Conservation (phyloP, 2,797 vertebrate species). For the Gouania willdenowi region DNA sequence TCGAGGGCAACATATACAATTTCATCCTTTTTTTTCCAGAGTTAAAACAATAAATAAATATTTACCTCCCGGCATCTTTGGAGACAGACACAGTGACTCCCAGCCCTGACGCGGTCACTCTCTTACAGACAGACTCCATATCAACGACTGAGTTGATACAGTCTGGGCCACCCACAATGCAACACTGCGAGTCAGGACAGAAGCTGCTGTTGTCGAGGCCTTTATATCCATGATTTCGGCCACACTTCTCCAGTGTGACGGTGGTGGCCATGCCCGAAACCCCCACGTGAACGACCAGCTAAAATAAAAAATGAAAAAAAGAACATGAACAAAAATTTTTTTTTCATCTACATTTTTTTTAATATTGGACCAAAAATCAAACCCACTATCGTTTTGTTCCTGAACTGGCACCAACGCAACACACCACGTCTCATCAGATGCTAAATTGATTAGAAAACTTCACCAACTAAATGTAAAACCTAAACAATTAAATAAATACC, state of each 20-base stretch:
- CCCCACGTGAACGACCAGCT: constrained; percentile 93
- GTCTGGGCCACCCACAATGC: constrained; percentile 84
- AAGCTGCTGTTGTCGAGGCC: constrained; percentile 87
- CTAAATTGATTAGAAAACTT: too few relatives aligned
- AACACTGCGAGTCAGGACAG: constrained; percentile 84
- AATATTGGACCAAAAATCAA: too few relatives aligned
- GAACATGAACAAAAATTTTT: too few relatives aligned
- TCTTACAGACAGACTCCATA: constrained; percentile 83
- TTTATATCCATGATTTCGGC: constrained; percentile 88
- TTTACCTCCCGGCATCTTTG: constrained; percentile 92
- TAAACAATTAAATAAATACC: too few relatives aligned
- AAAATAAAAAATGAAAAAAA: constrained; percentile 1
- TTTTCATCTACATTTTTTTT: too few relatives aligned
- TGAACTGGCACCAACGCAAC: too few relatives aligned
- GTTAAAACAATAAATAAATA: too few relatives aligned
- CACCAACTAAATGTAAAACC: too few relatives aligned
- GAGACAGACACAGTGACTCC: constrained; percentile 85
- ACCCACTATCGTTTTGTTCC: too few relatives aligned
- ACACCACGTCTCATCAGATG: too few relatives aligned
- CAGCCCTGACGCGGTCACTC: constrained; percentile 76
- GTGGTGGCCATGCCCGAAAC: constrained; percentile 91
- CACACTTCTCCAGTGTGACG: constrained; percentile 89
- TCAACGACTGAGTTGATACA: constrained; percentile 87
- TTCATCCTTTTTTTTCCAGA: too few relatives aligned
- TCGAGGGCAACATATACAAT: too few relatives aligned